A percentile compares a stretch with the other conserved stretches of the same genome.
Conservation (phyloP, 1,140 invertebrate species). For the Drosophila parvula region DNA sequence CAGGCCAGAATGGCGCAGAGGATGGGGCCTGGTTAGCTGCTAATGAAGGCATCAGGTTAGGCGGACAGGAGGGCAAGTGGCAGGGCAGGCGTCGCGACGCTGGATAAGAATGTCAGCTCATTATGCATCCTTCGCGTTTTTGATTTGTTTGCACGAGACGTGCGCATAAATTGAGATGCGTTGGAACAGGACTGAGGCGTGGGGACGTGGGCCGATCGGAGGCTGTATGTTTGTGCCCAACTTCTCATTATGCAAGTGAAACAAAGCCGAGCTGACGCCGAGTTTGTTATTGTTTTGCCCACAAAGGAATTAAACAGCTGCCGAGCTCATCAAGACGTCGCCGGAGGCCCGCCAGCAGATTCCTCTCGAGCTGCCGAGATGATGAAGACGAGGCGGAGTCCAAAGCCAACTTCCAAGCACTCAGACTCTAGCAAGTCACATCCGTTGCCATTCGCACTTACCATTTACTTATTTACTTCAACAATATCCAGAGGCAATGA, state of each 20-base stretch:
- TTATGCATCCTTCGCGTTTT: constrained; percentile 75
- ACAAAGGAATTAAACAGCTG: constrained; percentile 75
- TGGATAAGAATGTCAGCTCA: constrained; percentile 61
- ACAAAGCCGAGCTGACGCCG: constrained; percentile 60
- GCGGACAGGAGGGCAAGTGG: constrained; percentile 18
- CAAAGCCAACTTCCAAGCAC: constrained; percentile 10
- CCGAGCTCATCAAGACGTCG: constrained; percentile 57
- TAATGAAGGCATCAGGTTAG: constrained; percentile 67
- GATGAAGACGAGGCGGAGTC: constrained; percentile 1
- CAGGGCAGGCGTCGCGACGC: constrained; percentile 14
- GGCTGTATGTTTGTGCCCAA: constrained; percentile 1
- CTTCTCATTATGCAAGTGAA: constrained; percentile 71
- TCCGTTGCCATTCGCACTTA: not conserved
- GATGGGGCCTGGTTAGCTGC: constrained; percentile 39
- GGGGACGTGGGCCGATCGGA: not conserved
- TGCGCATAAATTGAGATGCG: constrained; percentile 74
- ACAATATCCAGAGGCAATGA: not conserved
- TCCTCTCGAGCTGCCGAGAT: not conserved
- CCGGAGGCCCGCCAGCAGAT: not conserved
- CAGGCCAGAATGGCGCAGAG: not conserved
- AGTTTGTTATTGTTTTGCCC: constrained; percentile 70
- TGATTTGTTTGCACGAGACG: constrained; percentile 73
- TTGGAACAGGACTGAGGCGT: constrained; percentile 17
- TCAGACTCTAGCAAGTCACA: not conserved
- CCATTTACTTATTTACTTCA: too few relatives aligned